Evolutionary conservation across 1,140 invertebrate genomes (phyloP).

Genomic region (Lanistes nyassanus): DNA sequence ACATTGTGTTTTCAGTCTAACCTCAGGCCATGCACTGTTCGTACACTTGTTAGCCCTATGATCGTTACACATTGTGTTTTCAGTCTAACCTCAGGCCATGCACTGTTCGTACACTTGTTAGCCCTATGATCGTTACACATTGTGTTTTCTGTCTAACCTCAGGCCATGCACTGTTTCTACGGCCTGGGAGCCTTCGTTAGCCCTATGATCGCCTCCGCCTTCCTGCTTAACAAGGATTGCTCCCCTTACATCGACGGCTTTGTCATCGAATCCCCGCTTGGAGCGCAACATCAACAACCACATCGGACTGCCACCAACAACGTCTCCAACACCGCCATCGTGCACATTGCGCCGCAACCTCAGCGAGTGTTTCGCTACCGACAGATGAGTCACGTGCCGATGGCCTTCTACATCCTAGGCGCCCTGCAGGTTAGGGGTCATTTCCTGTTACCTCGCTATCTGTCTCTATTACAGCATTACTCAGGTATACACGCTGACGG

Average conservation of each 20-base stretch:
- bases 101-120: too few relatives aligned
- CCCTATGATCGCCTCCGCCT: conserved; percentile 70
- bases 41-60: neutral
- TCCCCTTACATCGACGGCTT: conserved; percentile 55
- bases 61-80: neutral
- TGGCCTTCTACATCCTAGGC: conserved; percentile 69
- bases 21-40: conserved; percentile 66
- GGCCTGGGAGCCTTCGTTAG: conserved; percentile 70
- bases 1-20: conserved; percentile 17
- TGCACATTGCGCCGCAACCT: conserved; percentile 41
- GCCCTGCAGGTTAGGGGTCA: conserved; percentile 64
- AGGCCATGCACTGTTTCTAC: conserved; percentile 71
- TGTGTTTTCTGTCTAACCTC: conserved; percentile 29
- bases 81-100: too few relatives aligned
- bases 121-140: neutral
- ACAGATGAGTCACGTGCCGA: conserved; percentile 63
- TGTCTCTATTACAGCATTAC: neutral
- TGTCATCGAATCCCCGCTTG: conserved; percentile 31
- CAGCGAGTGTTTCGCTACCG: conserved; percentile 49
- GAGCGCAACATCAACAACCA: neutral
- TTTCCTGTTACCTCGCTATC: too few relatives aligned
- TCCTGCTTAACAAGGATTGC: conserved; percentile 68
- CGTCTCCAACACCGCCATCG: conserved; percentile 5
- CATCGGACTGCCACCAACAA: neutral
- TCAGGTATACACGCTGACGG: too few relatives aligned